Evolutionary conservation across 2,113 vertebrate genomes (phyloP), one percentile per base, ranked within the genome.

Genomic region (Poeciliopsis retropinna): DNA sequence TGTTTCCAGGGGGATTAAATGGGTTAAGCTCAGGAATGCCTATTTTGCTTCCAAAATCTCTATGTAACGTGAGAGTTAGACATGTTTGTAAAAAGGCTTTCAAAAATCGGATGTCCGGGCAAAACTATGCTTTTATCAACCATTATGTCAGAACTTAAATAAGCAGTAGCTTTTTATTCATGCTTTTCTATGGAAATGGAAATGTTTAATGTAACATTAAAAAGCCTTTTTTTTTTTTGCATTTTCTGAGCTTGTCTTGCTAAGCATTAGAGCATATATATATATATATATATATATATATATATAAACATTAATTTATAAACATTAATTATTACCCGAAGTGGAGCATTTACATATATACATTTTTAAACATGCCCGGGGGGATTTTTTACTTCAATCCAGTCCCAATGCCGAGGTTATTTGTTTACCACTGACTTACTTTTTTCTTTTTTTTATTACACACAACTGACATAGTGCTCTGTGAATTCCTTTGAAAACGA

Each of bases 401-500:
- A 37, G 39, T 54, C 57, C 39, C 17, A 44, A 34, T 67, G 32
- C 29, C 61, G 31, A 66, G 25, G 41, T 66, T 65, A 14, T 54
- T 2, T 70, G 1, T 62, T 15, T 71, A 65, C 25, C 29, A 34
- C 27, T 39, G 28, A 64, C 19, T 69, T 19, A 0, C 28, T 69
- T 7, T 28, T 80, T 6, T 62, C 11, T 34, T 34, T 10, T 10
- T 34, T 34, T 34, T 37, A n/a, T 22, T 37, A 60, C 17, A 0
- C 19, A 15, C n/a, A 12, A 17, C 31, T 44, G 25, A 19, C 17
- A 0, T 13, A 12, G 3, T 60, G 63, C 17, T 0, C 60, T 34
- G 15, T 47, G 54, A 66, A 2, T 44, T 66, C 57, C 3, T 32
- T 27, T 57, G 31, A 60, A 77, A 73, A 51, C 65, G 47, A 72